Conservation (phyloP, 1,140 invertebrate species). For the Pomacea maculata region DNA sequence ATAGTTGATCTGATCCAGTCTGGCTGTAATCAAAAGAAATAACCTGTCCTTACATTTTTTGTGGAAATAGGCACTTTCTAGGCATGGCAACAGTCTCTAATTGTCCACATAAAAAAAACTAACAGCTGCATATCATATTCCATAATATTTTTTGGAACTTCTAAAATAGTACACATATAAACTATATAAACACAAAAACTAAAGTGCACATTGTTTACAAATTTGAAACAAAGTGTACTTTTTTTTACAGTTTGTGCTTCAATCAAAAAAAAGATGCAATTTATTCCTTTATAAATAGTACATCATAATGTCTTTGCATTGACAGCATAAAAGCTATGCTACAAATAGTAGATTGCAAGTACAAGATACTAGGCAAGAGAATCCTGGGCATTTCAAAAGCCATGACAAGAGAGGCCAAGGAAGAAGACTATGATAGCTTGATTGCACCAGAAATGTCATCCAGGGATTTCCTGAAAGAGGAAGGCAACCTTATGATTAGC, state of each 20-base stretch:
- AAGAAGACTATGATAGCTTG: conserved; percentile 9
- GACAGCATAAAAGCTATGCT: conserved; percentile 66
- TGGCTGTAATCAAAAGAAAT: no score
- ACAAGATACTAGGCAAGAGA: conserved; percentile 34
- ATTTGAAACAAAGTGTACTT: not conserved
- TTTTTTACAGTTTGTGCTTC: not conserved
- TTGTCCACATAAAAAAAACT: not conserved
- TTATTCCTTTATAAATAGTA: not conserved
- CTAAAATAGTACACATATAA: not conserved
- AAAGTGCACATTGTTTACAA: not conserved
- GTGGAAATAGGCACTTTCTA: no score
- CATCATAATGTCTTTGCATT: conserved; percentile 26
- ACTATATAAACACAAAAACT: not conserved
- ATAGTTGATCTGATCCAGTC: no score
- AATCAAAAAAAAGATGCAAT: not conserved
- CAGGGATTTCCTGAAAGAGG: conserved; percentile 24
- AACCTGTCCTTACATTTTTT: no score
- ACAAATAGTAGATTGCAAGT: conserved; percentile 66
- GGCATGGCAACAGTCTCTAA: no score
- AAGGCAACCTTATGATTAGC: conserved; percentile 31
- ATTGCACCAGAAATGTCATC: conserved; percentile 1
- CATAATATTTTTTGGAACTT: not conserved
- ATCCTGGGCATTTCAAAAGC: conserved; percentile 13
- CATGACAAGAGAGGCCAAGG: not conserved
- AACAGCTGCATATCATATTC: not conserved